Conservation (phyloP, 1,140 invertebrate genomes). For the Galleria mellonella region DNA sequence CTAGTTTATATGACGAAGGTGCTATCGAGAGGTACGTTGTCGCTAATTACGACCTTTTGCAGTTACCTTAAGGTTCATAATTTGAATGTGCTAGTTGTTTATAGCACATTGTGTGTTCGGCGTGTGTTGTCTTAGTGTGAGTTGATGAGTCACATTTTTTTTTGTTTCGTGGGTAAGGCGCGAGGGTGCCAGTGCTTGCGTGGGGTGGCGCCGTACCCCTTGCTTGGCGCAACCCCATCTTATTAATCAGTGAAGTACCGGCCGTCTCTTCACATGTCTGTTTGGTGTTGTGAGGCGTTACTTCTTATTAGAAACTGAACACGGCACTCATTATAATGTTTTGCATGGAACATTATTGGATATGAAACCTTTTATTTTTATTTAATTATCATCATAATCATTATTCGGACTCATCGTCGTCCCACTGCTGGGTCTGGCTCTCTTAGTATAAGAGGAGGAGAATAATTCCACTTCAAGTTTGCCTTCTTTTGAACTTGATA, state of each 20-base stretch:
- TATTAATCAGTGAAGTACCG: slow-evolving; percentile 72
- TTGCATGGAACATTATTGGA: not conserved
- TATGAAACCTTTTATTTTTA: no score
- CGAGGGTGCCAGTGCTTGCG: slow-evolving; percentile 53
- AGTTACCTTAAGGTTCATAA: slow-evolving; percentile 49
- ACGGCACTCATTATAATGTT: not conserved
- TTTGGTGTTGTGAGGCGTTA: slow-evolving; percentile 37
- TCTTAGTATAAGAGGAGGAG: no score
- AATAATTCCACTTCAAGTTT: no score
- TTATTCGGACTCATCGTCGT: no score
- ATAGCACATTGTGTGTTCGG: slow-evolving; percentile 31
- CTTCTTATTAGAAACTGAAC: slow-evolving; percentile 45
- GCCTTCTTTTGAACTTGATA: no score
- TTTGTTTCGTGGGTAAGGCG: slow-evolving; percentile 72
- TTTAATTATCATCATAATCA: no score
- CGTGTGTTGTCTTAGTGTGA: slow-evolving; percentile 51
- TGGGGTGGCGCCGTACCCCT: slow-evolving; percentile 59
- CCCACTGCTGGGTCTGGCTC: no score
- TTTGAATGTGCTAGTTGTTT: slow-evolving; percentile 34
- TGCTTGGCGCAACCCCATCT: slow-evolving; percentile 66
- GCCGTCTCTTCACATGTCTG: slow-evolving; percentile 66
- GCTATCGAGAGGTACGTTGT: slow-evolving; percentile 22
- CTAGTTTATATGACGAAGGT: slow-evolving; percentile 40
- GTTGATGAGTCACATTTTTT: slow-evolving; percentile 74
- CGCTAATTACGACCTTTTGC: slow-evolving; percentile 45